Conservation (phyloP, 1,140 invertebrate species). For the Bombus pascuorum region DNA sequence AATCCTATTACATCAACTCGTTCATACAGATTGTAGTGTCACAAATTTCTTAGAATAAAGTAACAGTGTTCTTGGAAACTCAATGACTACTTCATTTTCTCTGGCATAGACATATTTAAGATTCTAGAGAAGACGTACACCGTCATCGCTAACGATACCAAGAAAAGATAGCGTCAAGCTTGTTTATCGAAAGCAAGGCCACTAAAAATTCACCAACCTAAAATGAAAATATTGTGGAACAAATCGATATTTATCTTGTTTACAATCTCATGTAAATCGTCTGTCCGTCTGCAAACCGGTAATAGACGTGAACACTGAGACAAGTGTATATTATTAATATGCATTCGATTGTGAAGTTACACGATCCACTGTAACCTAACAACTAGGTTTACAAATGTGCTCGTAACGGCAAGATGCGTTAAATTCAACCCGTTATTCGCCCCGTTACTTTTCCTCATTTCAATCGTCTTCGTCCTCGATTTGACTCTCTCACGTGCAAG, state of each 20-base stretch:
- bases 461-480: constrained; percentile 64
- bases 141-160: background rate
- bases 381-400: constrained; percentile 31
- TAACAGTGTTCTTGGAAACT: background rate
- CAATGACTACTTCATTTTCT: background rate
- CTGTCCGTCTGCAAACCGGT: background rate
- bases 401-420: constrained; percentile 59
- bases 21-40: background rate
- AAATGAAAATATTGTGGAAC: background rate
- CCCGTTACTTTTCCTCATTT: constrained; percentile 72
- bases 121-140: background rate
- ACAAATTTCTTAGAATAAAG: background rate
- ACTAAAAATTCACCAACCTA: background rate
- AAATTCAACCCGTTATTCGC: constrained; percentile 68
- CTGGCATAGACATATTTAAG: no score
- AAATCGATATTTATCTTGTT: background rate
- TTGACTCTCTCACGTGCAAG: constrained; percentile 51
- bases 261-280: no score
- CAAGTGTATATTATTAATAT: background rate
- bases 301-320: background rate
- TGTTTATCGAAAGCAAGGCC: background rate
- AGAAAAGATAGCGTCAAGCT: background rate
- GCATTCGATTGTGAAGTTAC: constrained; percentile 1
- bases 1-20: constrained; percentile 7
- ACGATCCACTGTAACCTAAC: constrained; percentile 41